Base-by-base conservation (phyloP, 1,140 invertebrate genomes). In the Drosophila malerkotliana region DNA sequence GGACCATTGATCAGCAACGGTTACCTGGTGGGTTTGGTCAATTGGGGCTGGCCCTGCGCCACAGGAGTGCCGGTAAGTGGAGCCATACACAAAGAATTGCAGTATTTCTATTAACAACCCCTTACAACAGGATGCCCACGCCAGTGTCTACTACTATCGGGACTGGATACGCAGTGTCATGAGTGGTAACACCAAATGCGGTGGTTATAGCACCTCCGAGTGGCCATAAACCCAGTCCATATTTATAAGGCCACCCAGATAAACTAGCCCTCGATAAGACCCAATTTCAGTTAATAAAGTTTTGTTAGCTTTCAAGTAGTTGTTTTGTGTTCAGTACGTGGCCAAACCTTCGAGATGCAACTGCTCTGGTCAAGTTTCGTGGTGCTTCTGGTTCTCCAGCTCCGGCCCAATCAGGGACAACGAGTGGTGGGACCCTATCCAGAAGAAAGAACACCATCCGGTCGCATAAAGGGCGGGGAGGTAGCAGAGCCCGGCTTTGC, bases 21-120 rank as follows among this genome's bases (percentile, higher is more conserved):
- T 2, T 34, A 57, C 41, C 71, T 93, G 6, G 88, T 92, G 26
- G 93, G 93, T 8, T 66, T 94, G 18, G 93, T 93, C 15, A 93
- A 93, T 18, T 94, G 93, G 84, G 93, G 93, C 10, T 79, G 82
- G 14, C 93, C 93, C 3, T 93, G 93, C 76, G 93, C 92, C 10
- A 32, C 48, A 3, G 92, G 92, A 18, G 24, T 90, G 77, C 93
- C 93, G 14, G 72, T 74, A 41, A 74, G 72, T 55, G 0, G 15
- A 15, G 21, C 9, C 2, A 47, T 18, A 24, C 9, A 45, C 10
- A 10, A 10, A 12, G 1, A 0, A 24, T 9, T 24, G 2, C 7
- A 14, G 0, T 49, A 14, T 8, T n/a, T 10, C 4, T 10, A 1
- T 3, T 0, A 14, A 41, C 3, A 28, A 7, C 6, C 26, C 26